Conservation (phyloP, 2,888 invertebrate genomes). For the Ptycholaimellus sp. region DNA sequence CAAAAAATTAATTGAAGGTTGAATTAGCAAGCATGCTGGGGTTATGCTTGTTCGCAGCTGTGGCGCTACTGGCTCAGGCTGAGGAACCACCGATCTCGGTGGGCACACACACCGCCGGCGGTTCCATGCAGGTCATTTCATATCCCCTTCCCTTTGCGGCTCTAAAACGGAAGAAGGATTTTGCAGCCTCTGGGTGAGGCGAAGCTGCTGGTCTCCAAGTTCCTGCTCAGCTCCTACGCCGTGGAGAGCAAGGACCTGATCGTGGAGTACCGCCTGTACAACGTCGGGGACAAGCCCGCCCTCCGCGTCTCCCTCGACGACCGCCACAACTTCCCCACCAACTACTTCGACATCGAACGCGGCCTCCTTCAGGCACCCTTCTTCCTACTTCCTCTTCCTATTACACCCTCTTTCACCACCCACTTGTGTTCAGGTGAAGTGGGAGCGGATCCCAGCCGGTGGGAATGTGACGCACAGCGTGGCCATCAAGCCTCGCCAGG, state of each 20-base stretch:
- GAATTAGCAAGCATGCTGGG: too few species aligned
- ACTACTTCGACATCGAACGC: constrained; percentile 64
- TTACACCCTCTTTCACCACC: not conserved
- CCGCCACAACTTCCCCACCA: constrained; percentile 58
- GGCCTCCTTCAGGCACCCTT: constrained; percentile 41
- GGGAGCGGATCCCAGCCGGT: constrained; percentile 66
- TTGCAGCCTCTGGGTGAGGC: constrained; percentile 32
- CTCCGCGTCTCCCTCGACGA: constrained; percentile 65
- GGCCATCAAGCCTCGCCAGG: constrained; percentile 62
- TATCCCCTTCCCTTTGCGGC: too few species aligned
- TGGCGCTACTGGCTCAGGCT: too few species aligned
- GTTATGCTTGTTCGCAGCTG: too few species aligned
- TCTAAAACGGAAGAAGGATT: too few species aligned
- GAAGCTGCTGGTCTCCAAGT: constrained; percentile 63
- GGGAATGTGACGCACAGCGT: constrained; percentile 79
- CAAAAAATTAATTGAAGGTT: too few species aligned
- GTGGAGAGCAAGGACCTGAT: constrained; percentile 88
- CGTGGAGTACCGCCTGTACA: constrained; percentile 73
- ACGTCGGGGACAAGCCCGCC: constrained; percentile 49
- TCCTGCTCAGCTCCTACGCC: constrained; percentile 75
- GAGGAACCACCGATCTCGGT: too few species aligned
- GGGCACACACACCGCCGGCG: too few species aligned
- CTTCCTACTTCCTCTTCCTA: not conserved
- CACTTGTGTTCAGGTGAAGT: constrained; percentile 19
- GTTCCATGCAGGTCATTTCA: too few species aligned